Base-by-base conservation (phyloP, 2,888 invertebrate genomes). In the Cerastis leucographa region DNA sequence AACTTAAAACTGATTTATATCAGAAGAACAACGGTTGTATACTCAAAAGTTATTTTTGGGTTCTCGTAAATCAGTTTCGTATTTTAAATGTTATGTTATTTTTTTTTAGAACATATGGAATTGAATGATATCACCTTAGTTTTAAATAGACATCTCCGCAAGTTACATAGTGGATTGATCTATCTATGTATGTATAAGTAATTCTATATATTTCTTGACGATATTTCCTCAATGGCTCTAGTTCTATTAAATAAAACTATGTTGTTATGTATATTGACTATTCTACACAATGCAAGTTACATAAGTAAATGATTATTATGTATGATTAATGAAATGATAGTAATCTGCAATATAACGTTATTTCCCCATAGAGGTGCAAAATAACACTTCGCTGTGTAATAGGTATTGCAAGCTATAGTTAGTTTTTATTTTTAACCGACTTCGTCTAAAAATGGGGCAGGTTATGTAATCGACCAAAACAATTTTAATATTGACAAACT, bases 141-240 rank as follows among this genome's bases (percentile, higher is more conserved):
- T 77, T 64, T 42, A 5, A 51, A 44, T 42, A 42, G 29, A 42
- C 4, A 22, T 56, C 14, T 25, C 12, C 12, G 9, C 22, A 19
- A 22, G 14, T 12, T 3, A 22, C 17, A 29, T n/a, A 35, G 17
- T 40, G 12, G 44, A 29, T 17, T 46, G 25, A 46, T 76, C 0
- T 46, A 46, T 3, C 0, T 22, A 42, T 17, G 9, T 9, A 22
- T 8, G 7, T 25, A 25, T 11, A 40, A 7, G 2, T 9, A 44
- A 46, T 29, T 12, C 12, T 29, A 35, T 19, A 29, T 42, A n/a
- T 68, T 76, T 76, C 5, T 59, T 14, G 7, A 49, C 0, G 46
- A 49, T 76, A 49, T 67, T 76, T 76, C 76, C 76, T 76, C 56
- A 76, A 76, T 1, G 19, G 9, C 68, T 35, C n/a, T 7, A 44